Conservation (phyloP, 2,888 invertebrate species). For the Lasioglossum zephyrum region DNA sequence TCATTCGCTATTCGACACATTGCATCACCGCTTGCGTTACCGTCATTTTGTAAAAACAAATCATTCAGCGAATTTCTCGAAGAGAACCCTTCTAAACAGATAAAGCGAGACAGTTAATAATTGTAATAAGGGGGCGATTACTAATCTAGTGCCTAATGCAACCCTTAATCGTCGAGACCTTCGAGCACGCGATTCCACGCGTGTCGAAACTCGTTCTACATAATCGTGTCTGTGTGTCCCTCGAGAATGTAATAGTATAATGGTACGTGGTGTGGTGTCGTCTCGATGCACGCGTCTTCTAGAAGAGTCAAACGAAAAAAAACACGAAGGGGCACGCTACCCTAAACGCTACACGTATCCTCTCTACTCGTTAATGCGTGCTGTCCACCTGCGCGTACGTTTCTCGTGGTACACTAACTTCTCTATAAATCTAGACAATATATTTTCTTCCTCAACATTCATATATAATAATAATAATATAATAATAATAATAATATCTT, state of each 20-base stretch:
- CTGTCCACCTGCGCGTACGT: slow-evolving; percentile 47
- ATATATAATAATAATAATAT: slow-evolving; percentile 75
- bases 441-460: slow-evolving; percentile 79
- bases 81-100: background rate
- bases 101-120: slow-evolving; percentile 60
- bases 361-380: slow-evolving; percentile 41
- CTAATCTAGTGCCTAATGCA: slow-evolving; percentile 23
- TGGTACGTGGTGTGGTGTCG: slow-evolving; percentile 4
- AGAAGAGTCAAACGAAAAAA: slow-evolving; percentile 48
- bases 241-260: slow-evolving; percentile 14
- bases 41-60: background rate
- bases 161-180: slow-evolving; percentile 7
- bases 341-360: slow-evolving; percentile 63
- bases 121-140: slow-evolving; percentile 25
- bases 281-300: slow-evolving; percentile 48
- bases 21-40: background rate
- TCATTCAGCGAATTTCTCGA: background rate
- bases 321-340: slow-evolving; percentile 40
- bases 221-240: background rate
- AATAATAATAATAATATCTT: slow-evolving; percentile 69
- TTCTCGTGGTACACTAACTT: slow-evolving; percentile 70
- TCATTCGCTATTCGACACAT: too few relatives aligned
- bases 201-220: background rate
- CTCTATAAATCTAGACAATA: slow-evolving; percentile 79
- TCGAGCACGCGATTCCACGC: background rate